phyloP scores from a whole-genome alignment of 2,797 vertebrate genomes.

The Chaenodraco wilsoni region DNA sequence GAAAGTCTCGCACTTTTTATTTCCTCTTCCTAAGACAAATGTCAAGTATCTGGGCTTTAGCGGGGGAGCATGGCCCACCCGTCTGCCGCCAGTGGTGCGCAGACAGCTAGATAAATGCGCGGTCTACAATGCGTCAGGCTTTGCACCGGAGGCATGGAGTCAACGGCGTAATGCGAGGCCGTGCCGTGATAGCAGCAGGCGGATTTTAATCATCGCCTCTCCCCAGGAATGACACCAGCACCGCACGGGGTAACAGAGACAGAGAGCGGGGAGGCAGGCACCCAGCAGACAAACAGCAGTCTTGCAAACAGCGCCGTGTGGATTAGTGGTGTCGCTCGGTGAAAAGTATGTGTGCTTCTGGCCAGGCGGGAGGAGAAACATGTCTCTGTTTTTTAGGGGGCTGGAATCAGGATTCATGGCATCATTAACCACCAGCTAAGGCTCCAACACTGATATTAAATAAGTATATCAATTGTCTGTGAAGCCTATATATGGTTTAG shows the following conservation, averaged over 20 bases:
- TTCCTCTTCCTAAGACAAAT: conserved; percentile 78
- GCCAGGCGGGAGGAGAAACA: conserved; percentile 64
- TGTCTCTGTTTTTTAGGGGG: conserved; percentile 21
- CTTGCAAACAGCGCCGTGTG: conserved; percentile 60
- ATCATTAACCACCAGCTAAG: conserved; percentile 72
- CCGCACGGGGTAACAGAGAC: conserved; percentile 74
- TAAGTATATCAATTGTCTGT: conserved; percentile 68
- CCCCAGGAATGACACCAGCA: conserved; percentile 79
- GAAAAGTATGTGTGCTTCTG: conserved; percentile 69
- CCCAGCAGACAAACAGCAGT: conserved; percentile 80
- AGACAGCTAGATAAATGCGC: conserved; percentile 82
- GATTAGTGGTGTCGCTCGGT: conserved; percentile 67
- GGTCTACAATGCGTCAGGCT: conserved; percentile 76
- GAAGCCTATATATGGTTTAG: conserved; percentile 59
- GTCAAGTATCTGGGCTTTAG: conserved; percentile 76
- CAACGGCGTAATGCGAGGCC: conserved; percentile 61
- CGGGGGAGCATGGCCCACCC: conserved; percentile 70
- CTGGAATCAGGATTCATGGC: conserved; percentile 72
- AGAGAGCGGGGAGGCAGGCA: conserved; percentile 60
- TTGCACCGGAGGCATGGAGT: conserved; percentile 74
- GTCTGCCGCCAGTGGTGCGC: conserved; percentile 74
- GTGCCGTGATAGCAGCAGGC: conserved; percentile 68
- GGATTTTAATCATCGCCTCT: conserved; percentile 82
- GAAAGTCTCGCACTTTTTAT: conserved; percentile 71
- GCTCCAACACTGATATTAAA: conserved; percentile 72